Evolutionary conservation across 2,888 invertebrate species (phyloP).

Genomic region (Epistrophella euchroma): DNA sequence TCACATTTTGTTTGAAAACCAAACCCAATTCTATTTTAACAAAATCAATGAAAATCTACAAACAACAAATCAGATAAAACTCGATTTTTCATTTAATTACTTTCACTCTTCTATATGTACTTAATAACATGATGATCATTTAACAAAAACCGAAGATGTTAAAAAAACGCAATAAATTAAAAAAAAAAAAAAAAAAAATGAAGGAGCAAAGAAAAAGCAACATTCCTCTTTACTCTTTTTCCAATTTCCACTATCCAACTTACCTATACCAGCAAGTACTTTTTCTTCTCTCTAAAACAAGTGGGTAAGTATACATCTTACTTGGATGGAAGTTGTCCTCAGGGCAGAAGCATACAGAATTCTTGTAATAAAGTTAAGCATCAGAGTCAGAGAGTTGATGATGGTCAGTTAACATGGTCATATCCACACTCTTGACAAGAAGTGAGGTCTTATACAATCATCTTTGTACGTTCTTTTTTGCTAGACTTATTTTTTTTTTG

Average conservation of each 20-base stretch:
- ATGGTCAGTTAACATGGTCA: slow-evolving; percentile 71
- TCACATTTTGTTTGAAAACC: background rate
- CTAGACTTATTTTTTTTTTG: background rate
- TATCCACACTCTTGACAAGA: slow-evolving; percentile 46
- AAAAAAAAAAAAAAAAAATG: slow-evolving; percentile 41
- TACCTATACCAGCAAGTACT: background rate
- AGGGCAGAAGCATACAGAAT: slow-evolving; percentile 61
- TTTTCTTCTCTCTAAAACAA: slow-evolving; percentile 11
- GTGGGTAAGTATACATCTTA: slow-evolving; percentile 11
- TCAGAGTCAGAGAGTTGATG: slow-evolving; percentile 38
- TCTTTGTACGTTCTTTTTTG: slow-evolving; percentile 15
- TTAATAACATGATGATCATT: slow-evolving; percentile 26
- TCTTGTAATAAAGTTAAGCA: slow-evolving; percentile 69
- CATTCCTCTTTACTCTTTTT: slow-evolving; percentile 37
- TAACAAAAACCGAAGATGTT: slow-evolving; percentile 26
- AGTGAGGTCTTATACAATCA: slow-evolving; percentile 66
- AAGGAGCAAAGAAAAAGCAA: slow-evolving; percentile 57
- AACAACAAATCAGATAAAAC: slow-evolving; percentile 6
- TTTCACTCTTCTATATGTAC: slow-evolving; percentile 59
- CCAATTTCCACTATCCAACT: background rate
- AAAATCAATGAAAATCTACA: slow-evolving; percentile 10
- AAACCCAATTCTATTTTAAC: background rate
- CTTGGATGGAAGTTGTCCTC: slow-evolving; percentile 41
- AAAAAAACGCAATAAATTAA: slow-evolving; percentile 52
- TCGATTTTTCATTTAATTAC: slow-evolving; percentile 63